Evolutionary conservation across 2,888 invertebrate species (phyloP).

Genomic region (Pseudanteris insignis): DNA sequence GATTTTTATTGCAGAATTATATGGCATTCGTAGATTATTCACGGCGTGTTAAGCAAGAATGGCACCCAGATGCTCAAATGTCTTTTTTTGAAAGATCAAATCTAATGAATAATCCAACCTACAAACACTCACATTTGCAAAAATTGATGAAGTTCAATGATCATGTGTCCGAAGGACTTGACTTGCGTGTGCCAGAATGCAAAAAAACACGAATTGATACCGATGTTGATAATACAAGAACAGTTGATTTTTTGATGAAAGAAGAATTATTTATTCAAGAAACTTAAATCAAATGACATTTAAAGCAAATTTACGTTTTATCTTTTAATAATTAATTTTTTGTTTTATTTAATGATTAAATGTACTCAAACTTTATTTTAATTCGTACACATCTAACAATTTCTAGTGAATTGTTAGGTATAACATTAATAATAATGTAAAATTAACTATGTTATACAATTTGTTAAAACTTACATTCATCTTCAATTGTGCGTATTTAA

Average conservation of each 20-base stretch:
- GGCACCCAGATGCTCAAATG: slow-evolving; percentile 47
- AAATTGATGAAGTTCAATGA: neutral
- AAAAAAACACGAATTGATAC: slow-evolving; percentile 18
- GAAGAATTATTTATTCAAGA: slow-evolving; percentile 5
- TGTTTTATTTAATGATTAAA: neutral
- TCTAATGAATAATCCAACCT: slow-evolving; percentile 41
- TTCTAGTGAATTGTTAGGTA: too few relatives aligned
- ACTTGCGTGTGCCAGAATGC: slow-evolving; percentile 25
- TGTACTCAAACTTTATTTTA: too few relatives aligned
- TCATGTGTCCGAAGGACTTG: slow-evolving; percentile 10
- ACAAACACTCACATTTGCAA: slow-evolving; percentile 21
- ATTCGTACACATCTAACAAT: too few relatives aligned
- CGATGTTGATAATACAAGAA: neutral
- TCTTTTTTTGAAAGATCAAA: slow-evolving; percentile 28
- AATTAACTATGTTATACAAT: neutral
- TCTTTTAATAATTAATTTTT: neutral
- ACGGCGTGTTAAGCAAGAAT: slow-evolving; percentile 50
- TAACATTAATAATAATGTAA: too few relatives aligned
- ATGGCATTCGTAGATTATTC: slow-evolving; percentile 52
- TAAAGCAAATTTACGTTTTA: neutral
- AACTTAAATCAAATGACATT: neutral
- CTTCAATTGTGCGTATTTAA: too few relatives aligned
- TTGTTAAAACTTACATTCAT: too few relatives aligned
- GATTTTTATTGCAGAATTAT: slow-evolving; percentile 51
- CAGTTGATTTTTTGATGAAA: slow-evolving; percentile 7